Base-by-base conservation (phyloP, 2,888 invertebrate species). In the Allacma fusca region DNA sequence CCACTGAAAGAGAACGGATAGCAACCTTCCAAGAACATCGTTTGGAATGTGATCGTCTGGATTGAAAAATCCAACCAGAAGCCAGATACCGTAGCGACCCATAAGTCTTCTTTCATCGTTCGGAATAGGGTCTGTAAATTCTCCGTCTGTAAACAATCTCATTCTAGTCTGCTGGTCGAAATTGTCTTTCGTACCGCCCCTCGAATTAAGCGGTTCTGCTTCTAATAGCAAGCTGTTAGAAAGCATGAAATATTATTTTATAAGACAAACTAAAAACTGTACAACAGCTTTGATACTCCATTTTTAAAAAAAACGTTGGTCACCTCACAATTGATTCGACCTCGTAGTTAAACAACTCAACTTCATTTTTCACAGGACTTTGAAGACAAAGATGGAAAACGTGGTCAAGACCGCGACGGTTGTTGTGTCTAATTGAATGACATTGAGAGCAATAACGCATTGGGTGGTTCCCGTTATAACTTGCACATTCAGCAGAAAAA, bases 1-100 rank as follows among this genome's bases (percentile, higher is more conserved):
- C 99, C 99, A 99, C 87, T 98, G 97, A 88, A 98, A 99, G 81
- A 99, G 90, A 90, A 98, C 97, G 40, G 97, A 95, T 71, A 99
- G 90, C 84, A 99, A 90, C 80, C 98, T 90, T 9, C 98, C 98
- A 72, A 98, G 89, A 13, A 89, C 87, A 80, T 89, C 83, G 59
- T 80, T 78, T 78, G 84, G 84, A 77, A 81, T 84, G 76, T 81
- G 78, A 21, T 83, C 83, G 28, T 82, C 83, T 0, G 84, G 83
- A 67, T 79, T 81, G 29, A 80, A 81, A 88, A 44, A 88, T 16
- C 97, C 97, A 65, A 98, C 96, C 86, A 99, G 90, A 83, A 99
- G 88, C 97, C 98, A 98, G 75, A 98, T 96, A 0, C 98, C 99
- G 87, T 98, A 99, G 82, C 96, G 91, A 75, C 96, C 96, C 81